Percentiles rank a stretch among this genome's conserved stretches.
Conservation (phyloP, 2,888 invertebrate species). For the Strigamia maritima region DNA sequence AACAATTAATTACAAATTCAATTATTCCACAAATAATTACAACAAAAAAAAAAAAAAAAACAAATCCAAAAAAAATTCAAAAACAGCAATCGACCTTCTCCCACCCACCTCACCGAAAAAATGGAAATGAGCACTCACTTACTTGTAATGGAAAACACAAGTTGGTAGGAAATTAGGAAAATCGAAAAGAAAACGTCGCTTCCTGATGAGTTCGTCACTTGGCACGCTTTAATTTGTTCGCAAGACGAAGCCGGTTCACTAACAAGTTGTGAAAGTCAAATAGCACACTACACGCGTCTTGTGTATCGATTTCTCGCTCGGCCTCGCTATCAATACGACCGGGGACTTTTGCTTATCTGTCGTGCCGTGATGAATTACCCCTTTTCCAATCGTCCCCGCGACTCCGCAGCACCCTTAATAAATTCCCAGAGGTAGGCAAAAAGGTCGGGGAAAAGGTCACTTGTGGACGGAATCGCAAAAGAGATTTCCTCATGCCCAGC, state of each 20-base stretch:
- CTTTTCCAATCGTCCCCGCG: neutral
- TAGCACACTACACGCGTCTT: neutral
- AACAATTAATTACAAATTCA: too few species aligned
- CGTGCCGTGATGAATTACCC: neutral
- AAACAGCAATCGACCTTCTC: too few species aligned
- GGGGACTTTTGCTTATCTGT: neutral
- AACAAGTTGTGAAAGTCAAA: neutral
- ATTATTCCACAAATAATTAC: too few species aligned
- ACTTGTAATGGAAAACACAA: too few species aligned
- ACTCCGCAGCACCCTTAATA: neutral
- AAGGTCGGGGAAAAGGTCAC: neutral
- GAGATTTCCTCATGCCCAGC: neutral
- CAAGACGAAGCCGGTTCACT: too few species aligned
- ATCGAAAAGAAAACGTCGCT: too few species aligned
- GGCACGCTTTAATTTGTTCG: neutral
- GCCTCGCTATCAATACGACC: neutral
- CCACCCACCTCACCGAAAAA: too few species aligned
- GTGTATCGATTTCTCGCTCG: neutral
- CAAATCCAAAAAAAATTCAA: too few species aligned
- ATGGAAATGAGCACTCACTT: too few species aligned
- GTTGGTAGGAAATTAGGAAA: too few species aligned
- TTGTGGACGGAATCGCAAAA: neutral
- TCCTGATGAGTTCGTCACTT: neutral
- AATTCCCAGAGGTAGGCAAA: neutral
- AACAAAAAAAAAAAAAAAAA: too few species aligned